phyloP scores from a whole-genome alignment of 2,797 vertebrate genomes.

The Clamator glandarius region DNA sequence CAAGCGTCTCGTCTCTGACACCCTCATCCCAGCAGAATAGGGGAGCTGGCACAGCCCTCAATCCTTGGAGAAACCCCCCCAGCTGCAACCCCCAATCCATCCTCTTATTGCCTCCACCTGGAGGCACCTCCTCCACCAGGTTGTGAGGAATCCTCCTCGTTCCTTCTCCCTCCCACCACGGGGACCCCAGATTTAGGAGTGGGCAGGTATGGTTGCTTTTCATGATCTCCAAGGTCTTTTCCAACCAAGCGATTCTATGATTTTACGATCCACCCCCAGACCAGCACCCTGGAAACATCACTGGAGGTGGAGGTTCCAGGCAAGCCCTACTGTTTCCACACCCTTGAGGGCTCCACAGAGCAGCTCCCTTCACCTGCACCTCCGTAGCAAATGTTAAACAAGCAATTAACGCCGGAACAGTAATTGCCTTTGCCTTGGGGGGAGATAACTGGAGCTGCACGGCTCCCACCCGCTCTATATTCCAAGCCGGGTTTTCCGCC shows the following conservation, averaged over 20 bases:
- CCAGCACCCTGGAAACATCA: no score
- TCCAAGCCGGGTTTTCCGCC: background rate
- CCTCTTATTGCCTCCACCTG: background rate
- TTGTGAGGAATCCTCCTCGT: accelerated
- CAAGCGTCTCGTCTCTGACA: background rate
- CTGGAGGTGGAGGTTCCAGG: background rate
- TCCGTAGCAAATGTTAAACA: background rate
- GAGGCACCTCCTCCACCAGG: no score
- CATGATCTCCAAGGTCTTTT: no score
- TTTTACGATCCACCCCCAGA: no score
- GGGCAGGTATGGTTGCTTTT: no score
- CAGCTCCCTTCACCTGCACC: background rate
- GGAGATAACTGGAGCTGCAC: accelerated
- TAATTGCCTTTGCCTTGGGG: background rate
- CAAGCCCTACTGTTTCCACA: background rate
- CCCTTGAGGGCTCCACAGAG: background rate
- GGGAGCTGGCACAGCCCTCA: accelerated
- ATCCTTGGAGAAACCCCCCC: background rate
- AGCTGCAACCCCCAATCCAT: accelerated
- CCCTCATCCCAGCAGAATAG: background rate
- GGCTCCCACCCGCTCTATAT: accelerated
- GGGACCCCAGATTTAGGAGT: no score
- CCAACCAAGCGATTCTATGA: no score
- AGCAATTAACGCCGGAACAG: background rate
- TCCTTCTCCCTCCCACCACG: background rate